phyloP scores from a whole-genome alignment of 2,888 invertebrate genomes.

The Sarcophaga rosellei region DNA sequence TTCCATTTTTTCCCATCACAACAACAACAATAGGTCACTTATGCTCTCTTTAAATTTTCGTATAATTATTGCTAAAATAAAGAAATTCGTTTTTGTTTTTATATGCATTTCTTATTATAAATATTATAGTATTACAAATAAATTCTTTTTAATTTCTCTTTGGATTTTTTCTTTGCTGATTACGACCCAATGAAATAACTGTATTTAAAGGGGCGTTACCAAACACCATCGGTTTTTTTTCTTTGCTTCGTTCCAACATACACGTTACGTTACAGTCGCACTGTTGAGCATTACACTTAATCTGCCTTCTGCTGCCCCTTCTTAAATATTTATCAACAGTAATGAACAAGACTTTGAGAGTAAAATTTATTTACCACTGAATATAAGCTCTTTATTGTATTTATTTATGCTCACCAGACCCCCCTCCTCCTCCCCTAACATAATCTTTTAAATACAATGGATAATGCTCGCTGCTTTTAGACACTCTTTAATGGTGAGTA shows the following conservation, averaged over 20 bases:
- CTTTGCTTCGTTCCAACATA: neutral
- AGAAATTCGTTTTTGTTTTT: neutral
- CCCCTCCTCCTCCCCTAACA: neutral
- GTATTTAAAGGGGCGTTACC: constrained; percentile 81
- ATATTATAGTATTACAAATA: constrained; percentile 27
- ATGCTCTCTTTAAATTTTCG: neutral
- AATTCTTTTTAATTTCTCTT: constrained; percentile 70
- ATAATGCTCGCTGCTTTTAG: neutral
- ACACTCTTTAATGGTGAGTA: constrained; percentile 1
- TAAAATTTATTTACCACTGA: no score
- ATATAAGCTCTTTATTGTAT: no score
- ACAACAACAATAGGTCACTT: neutral
- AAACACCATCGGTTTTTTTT: constrained; percentile 76
- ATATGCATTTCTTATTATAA: constrained; percentile 24
- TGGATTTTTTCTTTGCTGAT: constrained; percentile 74
- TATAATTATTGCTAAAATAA: no score
- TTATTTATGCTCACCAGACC: no score
- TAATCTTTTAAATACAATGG: no score
- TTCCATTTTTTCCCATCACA: neutral
- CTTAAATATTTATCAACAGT: neutral
- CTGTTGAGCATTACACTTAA: constrained; percentile 15
- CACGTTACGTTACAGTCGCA: constrained; percentile 6
- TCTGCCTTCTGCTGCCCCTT: neutral
- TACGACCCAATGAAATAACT: constrained; percentile 81
- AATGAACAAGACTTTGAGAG: neutral